Evolutionary conservation across 2,113 vertebrate genomes (phyloP), one percentile per base, ranked within the genome.

Genomic region (Gallinago media): DNA sequence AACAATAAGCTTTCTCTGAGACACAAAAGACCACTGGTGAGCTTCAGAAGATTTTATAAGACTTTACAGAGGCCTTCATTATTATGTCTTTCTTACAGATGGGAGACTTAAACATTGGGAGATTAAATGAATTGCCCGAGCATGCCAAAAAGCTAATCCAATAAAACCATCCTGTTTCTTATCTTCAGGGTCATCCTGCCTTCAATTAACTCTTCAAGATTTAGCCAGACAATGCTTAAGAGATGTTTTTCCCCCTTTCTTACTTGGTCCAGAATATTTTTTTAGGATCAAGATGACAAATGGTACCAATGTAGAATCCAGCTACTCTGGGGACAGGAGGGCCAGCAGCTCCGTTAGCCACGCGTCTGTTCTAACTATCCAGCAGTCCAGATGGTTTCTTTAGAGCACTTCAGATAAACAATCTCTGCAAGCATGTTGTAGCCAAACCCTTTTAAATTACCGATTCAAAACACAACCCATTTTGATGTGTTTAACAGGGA

Each of bases 331-430:
- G 89, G 29, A 42, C 13, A 78, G 47, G 25, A 88, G n/a, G 8
- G 26, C 16, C 42, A 81, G 47, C 46, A 81, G 32, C 18, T 86
- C 31, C 1, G 2, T 29, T 80, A 67, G 47, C 47, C 26, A 55
- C 0, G 0, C 5, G 2, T 67, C 50, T 18, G 56, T 61, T 54
- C 12, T 47, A 67, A 83, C 27, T 32, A 71, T 40, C 11, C 44
- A 84, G 40, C 25, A 83, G 44, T 71, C 46, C 66, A 84, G 72
- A 55, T 83, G 82, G 63, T 61, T 84, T 86, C 52, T 71, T 89
- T 67, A 80, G 73, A 79, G 31, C 12, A 52, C 56, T 87, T 71
- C 17, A 63, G 52, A 80, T 72, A 87, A 87, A 87, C 50, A 79
- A 52, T 34, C 31, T 62, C 59, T 87, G 62, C 27, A 87, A 90